These are phyloP conservation scores for Rhadinocentrus ornatus DNA, from an alignment of 2,797 vertebrate genomes.

Conservation along the genomic window DNA sequence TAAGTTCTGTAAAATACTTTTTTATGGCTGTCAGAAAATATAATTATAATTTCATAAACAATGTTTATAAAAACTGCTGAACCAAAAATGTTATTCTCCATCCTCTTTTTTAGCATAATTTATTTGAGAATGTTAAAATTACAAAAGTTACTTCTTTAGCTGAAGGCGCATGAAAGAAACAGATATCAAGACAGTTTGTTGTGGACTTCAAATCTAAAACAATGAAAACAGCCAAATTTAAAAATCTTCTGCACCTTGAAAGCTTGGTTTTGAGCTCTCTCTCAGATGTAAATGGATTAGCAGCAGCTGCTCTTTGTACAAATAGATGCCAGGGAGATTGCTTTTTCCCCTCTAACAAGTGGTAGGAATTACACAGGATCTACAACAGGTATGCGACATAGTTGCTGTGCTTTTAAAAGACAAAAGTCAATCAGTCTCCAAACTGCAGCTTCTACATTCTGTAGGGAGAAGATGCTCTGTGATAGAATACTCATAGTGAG, in stretches of 20 bases:
- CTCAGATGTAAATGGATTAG: conserved; percentile 10
- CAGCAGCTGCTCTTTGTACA: conserved; percentile 11
- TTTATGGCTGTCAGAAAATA: neutral
- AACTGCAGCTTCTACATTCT: neutral
- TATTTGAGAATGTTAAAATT: neutral
- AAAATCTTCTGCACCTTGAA: conserved; percentile 13
- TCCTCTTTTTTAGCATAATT: neutral
- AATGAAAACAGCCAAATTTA: conserved; percentile 23
- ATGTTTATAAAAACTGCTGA: neutral
- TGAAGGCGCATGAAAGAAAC: neutral
- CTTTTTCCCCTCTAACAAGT: neutral
- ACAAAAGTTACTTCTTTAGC: neutral
- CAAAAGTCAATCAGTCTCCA: neutral
- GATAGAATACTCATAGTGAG: neutral
- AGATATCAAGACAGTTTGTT: neutral
- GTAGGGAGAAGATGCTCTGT: neutral
- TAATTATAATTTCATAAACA: neutral
- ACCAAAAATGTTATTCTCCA: neutral
- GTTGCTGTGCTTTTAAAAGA: neutral
- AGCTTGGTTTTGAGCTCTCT: conserved; percentile 15
- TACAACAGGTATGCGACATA: neutral
- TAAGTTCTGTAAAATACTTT: too few species aligned
- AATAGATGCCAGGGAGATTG: neutral
- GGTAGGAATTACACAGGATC: neutral
- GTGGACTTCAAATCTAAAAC: conserved; percentile 21